Base-by-base conservation (phyloP, 1,140 invertebrate genomes). In the Drosophila leontia region DNA sequence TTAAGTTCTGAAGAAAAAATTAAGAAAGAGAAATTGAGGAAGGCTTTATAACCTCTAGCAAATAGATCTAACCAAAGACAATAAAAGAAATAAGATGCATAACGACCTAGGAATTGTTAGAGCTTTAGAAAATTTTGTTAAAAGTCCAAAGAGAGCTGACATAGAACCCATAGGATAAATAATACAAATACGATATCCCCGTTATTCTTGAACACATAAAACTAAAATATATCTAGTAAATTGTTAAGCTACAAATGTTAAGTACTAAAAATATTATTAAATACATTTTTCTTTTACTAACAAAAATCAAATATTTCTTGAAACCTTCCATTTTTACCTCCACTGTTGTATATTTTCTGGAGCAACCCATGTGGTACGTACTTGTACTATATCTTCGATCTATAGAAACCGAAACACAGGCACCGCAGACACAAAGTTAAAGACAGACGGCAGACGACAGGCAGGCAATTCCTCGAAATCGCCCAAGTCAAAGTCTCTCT, bases 401-500 rank as follows among this genome's bases (percentile, higher is more conserved):
- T 74, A 74, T 74, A 74, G 70, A 74, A 74, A 60, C 67, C 68
- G 45, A 59, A 74, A 74, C 70, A 74, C 67, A 74, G 41, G 68
- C 67, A 56, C 9, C 70, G 35, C 70, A 58, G 48, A 63, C 63
- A 75, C 55, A 60, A 44, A 76, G 50, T 47, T 59, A 72, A 56
- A 44, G 64, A 59, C 69, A 51, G 80, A 47, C 19, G 44, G 45
- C 26, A 9, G 62, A 56, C 68, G 47, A 69, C 70, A 47, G 75
- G 48, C 57, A 69, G 80, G 57, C 79, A 76, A 91, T 91, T 91
- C 88, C 80, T 90, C 79, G 88, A 91, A 91, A 91, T 91, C 88
- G 86, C 82, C 74, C 60, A 69, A 91, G 88, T 91, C 88, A 91
- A 91, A 91, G 70, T 74, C 81, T 91, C 84, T 91, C 82, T 79